Conservation (phyloP, 2,797 vertebrate genomes). For the Tamandua tetradactyla region DNA sequence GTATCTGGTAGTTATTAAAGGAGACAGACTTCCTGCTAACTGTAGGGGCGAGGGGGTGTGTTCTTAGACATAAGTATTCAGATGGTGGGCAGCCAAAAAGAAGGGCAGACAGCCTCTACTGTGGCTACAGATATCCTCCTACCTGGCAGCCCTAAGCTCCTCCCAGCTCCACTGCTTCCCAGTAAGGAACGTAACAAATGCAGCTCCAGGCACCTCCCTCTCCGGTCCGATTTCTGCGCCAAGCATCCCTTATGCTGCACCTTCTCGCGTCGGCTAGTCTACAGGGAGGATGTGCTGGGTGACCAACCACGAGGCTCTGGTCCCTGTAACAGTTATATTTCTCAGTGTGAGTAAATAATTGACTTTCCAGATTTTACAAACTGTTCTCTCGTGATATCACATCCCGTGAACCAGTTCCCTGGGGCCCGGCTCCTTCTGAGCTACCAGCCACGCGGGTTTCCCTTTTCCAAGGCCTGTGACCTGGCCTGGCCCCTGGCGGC, state of each 20-base stretch:
- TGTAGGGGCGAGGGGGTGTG: too few species aligned
- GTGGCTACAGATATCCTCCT: background rate
- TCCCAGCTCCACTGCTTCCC: background rate
- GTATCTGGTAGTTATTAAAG: background rate
- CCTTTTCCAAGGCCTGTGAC: background rate
- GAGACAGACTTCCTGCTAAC: background rate
- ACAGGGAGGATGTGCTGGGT: background rate
- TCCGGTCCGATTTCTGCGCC: background rate
- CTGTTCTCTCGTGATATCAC: background rate
- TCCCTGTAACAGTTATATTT: background rate
- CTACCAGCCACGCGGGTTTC: background rate
- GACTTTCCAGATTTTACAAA: background rate
- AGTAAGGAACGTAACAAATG: background rate
- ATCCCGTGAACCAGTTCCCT: background rate
- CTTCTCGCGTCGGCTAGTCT: fast-evolving
- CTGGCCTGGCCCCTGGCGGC: background rate
- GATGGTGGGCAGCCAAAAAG: background rate
- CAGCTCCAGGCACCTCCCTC: background rate
- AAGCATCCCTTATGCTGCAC: background rate
- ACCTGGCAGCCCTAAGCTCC: background rate
- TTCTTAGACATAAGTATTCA: background rate
- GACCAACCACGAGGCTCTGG: fast-evolving
- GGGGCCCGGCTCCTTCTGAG: background rate
- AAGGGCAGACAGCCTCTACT: background rate
- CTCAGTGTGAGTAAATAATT: background rate